Base-by-base conservation (phyloP, 2,888 invertebrate genomes). In the Drosophila prolongata region DNA sequence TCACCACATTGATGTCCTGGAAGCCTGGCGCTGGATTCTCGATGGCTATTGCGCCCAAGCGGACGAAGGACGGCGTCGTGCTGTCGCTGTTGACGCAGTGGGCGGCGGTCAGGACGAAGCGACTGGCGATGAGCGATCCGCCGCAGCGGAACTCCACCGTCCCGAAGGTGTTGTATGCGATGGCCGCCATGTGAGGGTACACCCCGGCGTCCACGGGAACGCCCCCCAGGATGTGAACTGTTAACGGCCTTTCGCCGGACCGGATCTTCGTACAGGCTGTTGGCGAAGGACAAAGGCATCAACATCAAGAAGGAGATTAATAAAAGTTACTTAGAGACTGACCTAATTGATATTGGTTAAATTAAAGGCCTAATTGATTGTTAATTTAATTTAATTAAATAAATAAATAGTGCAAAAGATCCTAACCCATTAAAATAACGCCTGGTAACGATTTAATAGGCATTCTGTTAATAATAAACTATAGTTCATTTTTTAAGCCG, bases 101-200 rank as follows among this genome's bases (percentile, higher is more conserved):
- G 1, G 91, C 91, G 1, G 91, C 91, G 1, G 91, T 91, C 49
- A 91, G 61, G 8, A 91, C 87, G 42, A 79, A 90, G 8, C 87
- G 80, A 11, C 66, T 68, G 40, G 88, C 84, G 43, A 91, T 90
- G 57, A 91, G 67, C 1, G 90, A 80, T 2, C 91, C 91, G 6
- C 91, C 91, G 27, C 91, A 91, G 1, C 85, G 83, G 47, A 82
- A 89, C 0, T 57, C 47, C 14, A 71, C 60, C 0, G 46, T 57
- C 1, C 61, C 85, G 13, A 87, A 78, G 1, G n/a, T 27, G 10
- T 57, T 71, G 42, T 78, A 87, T 0, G 87, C 90, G 10, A 91
- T 78, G 2, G 87, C 91, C 10, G 78, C 91, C 91, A 91, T 91
- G 64, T 91, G 91, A 0, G 92, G 91, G 74, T 90, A 92, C 8